Base-by-base conservation (phyloP, 2,888 invertebrate genomes). In the Pandemis corylana region DNA sequence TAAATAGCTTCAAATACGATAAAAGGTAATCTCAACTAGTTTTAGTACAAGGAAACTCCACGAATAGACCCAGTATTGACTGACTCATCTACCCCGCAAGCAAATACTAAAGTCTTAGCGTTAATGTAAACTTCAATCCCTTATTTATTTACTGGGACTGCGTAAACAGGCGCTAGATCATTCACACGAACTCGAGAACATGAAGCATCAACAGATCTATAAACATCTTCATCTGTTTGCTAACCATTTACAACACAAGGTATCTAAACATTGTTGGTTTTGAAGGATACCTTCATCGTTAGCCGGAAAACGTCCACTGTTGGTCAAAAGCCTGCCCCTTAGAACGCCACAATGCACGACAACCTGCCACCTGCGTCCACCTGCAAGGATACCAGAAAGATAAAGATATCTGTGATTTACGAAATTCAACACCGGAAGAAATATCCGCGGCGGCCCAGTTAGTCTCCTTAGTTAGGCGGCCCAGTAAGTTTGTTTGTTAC, bases 101-200 rank as follows among this genome's bases (percentile, higher is more conserved):
- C 46, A 46, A 46, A 46, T 10, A 46, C 12, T 5, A 10, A 46
- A 12, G 46, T 12, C 46, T 12, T 12, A 12, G 12, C 64, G 20
- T 20, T 9, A 59, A 64, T 64, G 20, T 64, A 64, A 64, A 64
- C 46, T 46, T 9, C 10, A 12, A 59, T 59, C 59, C 59, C 44
- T 64, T 46, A 64, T 44, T 46, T 64, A 64, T 64, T 64, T 64
- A 46, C 44, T 12, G 10, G 46, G 46, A 46, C 46, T 46, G 7
- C 2, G 44, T 9, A 46, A 64, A 64, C 46, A 64, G 46, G 20
- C 15, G 64, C 20, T 46, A 20, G 20, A 64, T 46, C 63, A 44
- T 7, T 63, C 62, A 20, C 46, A 12, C 12, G 7, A 9, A 46
- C 46, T 46, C 2, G 44, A 20, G 20, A 56, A 46, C 13, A 64